Evolutionary conservation across 1,140 invertebrate genomes (phyloP).

Genomic region (Drosophila leontia): DNA sequence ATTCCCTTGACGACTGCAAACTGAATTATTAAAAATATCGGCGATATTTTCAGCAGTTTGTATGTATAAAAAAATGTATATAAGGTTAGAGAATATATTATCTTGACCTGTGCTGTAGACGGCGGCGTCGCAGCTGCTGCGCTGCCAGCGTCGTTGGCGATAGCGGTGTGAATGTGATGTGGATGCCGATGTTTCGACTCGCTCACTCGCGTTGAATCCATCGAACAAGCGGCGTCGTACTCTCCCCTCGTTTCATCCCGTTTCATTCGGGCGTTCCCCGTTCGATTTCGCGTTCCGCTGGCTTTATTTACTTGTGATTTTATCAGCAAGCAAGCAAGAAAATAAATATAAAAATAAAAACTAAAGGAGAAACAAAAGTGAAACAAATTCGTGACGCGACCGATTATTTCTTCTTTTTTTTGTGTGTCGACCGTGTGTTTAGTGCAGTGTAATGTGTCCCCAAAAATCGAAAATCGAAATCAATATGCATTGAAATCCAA

Average conservation of each 20-base stretch:
- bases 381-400: constrained; percentile 44
- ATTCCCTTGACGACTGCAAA: no score
- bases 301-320: constrained; percentile 40
- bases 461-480: constrained; percentile 22
- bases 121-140: constrained; percentile 30
- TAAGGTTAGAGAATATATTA: not conserved
- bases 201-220: constrained; percentile 79
- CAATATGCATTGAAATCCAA: constrained; percentile 48
- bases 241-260: constrained; percentile 60
- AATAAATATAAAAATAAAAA: constrained; percentile 25
- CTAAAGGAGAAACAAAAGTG: constrained; percentile 37
- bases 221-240: constrained; percentile 77
- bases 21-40: no score
- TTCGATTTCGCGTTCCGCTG: constrained; percentile 10
- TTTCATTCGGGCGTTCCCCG: constrained; percentile 46
- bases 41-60: no score
- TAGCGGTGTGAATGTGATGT: constrained; percentile 37
- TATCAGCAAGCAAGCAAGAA: constrained; percentile 29
- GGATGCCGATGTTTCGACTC: constrained; percentile 54
- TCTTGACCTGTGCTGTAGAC: constrained; percentile 9
- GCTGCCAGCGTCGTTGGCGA: constrained; percentile 32
- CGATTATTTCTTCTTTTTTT: constrained; percentile 50
- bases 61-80: no score
- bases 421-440: constrained; percentile 51
- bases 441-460: constrained; percentile 56